phyloP scores from a whole-genome alignment of 2,888 invertebrate genomes.

The Nomada fabriciana region DNA sequence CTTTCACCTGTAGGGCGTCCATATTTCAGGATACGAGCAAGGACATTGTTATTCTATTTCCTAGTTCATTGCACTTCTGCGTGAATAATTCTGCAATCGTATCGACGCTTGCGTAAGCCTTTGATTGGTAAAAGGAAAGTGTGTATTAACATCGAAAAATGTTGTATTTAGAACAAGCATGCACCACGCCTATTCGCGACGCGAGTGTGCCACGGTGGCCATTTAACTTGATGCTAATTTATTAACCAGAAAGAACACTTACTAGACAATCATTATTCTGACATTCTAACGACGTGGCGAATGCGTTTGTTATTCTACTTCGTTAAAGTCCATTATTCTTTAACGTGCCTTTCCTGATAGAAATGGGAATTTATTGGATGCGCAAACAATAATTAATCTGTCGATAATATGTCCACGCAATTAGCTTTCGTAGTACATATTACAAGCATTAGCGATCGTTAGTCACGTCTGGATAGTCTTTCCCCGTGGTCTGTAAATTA shows the following conservation, averaged over 20 bases:
- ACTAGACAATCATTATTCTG: background rate
- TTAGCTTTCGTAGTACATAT: too few species aligned
- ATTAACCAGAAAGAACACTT: constrained; percentile 38
- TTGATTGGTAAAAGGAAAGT: constrained; percentile 50
- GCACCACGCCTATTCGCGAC: constrained; percentile 48
- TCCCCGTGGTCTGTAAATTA: background rate
- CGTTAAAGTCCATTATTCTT: constrained; percentile 7
- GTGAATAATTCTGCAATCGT: constrained; percentile 52
- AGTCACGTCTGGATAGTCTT: constrained; percentile 3
- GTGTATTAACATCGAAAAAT: constrained; percentile 52
- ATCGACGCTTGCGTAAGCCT: constrained; percentile 45
- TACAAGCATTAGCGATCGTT: background rate
- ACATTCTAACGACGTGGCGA: background rate
- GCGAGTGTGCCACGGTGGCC: constrained; percentile 10
- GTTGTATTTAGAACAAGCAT: constrained; percentile 43
- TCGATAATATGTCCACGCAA: too few species aligned
- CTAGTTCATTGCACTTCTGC: constrained; percentile 48
- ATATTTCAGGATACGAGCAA: constrained; percentile 4
- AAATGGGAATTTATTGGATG: background rate
- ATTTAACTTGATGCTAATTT: constrained; percentile 39
- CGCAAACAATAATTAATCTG: background rate
- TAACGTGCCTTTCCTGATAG: background rate
- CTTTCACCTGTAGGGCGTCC: background rate
- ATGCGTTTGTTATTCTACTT: constrained; percentile 13
- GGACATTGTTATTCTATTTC: constrained; percentile 28